Base-by-base conservation (phyloP, 2,888 invertebrate species). In the Noctuana brunneofusca region DNA sequence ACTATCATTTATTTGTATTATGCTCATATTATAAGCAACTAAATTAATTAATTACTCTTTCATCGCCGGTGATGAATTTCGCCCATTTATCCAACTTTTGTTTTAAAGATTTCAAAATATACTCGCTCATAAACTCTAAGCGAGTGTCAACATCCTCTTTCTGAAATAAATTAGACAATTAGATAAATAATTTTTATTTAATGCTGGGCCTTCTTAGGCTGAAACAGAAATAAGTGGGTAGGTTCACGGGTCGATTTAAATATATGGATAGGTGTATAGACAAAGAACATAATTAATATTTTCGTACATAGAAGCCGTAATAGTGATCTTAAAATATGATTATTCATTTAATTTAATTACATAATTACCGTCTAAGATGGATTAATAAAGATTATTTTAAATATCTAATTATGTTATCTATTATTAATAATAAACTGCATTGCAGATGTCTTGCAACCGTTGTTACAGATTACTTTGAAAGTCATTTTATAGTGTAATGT, bases 51-150 rank as follows among this genome's bases (percentile, higher is more conserved):
- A 78, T 82, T 85, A 95, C 96, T 89, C 93, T 93, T 72, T 93
- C 94, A 66, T 96, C 96, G 52, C 95, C 94, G 56, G 92, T 89
- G 68, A 97, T 94, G 94, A 98, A 95, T 87, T 97, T 97, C 54
- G 90, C 81, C 97, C 97, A 98, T 92, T 96, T 96, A 67, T 98
- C 98, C 63, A 94, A 86, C 86, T 97, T 98, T 66, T 97, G 87
- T 78, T 95, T 95, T 71, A 97, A 93, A 8, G 96, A 92, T 78
- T 94, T 95, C 22, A 94, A 83, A 41, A 96, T 84, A 79, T 95
- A 97, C 76, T 95, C 94, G 58, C 95, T 93, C 60, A 98, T 92
- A 81, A 96, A 97, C 70, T 96, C 95, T 65, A 97, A 86, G 22
- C 97, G 93, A 56, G 92, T 87, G 86, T 98, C 97, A 54, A 92